These are phyloP conservation scores for Lamproptera curius DNA, from an alignment of 2,888 invertebrate species.

Conservation along the genomic window DNA sequence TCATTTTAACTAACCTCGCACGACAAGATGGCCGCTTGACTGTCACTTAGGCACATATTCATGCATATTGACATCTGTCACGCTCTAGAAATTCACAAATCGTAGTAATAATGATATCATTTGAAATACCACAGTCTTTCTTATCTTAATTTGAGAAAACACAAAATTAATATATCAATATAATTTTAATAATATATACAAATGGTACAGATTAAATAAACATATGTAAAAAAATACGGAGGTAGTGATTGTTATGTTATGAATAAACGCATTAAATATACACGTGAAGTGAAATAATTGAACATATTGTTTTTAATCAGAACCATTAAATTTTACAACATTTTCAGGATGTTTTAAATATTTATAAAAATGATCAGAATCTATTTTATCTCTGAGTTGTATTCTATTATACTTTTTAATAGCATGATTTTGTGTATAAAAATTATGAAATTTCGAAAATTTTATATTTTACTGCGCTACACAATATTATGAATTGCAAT, in stretches of 20 bases:
- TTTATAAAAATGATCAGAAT: too few species aligned
- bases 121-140: neutral
- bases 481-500: too few species aligned
- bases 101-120: too few species aligned
- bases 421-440: too few species aligned
- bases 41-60: conserved; percentile 63
- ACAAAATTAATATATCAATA: conserved; percentile 9
- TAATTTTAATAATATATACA: conserved; percentile 12
- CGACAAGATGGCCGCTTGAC: conserved; percentile 60
- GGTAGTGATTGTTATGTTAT: neutral
- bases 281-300: neutral
- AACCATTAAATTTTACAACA: too few species aligned
- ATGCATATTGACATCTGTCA: conserved; percentile 72
- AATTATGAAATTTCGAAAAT: too few species aligned
- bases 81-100: conserved; percentile 75
- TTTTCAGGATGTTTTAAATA: too few species aligned
- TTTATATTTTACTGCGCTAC: too few species aligned
- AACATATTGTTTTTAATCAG: too few species aligned
- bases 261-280: neutral
- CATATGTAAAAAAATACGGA: neutral
- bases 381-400: too few species aligned
- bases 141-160: neutral
- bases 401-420: too few species aligned
- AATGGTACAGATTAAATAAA: conserved; percentile 9
- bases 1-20: conserved; percentile 65